Evolutionary conservation across 2,113 vertebrate species (phyloP).

Genomic region (Eublepharis macularius): DNA sequence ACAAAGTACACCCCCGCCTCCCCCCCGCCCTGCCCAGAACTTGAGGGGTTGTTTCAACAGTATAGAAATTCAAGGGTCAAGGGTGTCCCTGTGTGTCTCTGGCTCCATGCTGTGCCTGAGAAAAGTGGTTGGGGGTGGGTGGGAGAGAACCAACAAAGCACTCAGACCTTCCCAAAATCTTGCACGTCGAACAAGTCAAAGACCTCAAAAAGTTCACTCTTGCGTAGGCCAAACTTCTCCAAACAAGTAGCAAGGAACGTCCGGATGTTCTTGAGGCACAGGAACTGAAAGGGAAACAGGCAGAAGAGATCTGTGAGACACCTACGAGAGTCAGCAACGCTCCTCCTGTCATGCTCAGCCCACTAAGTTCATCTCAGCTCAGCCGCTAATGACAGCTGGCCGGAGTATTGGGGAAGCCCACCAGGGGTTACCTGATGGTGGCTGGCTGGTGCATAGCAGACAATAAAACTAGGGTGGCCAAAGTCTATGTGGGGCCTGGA

Average conservation of each 20-base stretch:
- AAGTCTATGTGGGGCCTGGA: too few species aligned
- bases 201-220: slow-evolving; percentile 90
- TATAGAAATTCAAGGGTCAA: neutral
- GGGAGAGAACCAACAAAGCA: neutral
- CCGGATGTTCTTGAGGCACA: slow-evolving; percentile 95
- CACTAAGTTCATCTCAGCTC: neutral
- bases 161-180: slow-evolving; percentile 90
- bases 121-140: neutral
- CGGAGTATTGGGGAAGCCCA: neutral
- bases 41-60: neutral
- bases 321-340: neutral
- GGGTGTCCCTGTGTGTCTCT: neutral
- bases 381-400: neutral
- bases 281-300: slow-evolving; percentile 76
- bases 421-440: too few species aligned
- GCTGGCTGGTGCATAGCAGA: too few species aligned
- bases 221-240: slow-evolving; percentile 85
- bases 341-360: neutral
- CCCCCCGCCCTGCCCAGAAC: too few species aligned
- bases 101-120: neutral
- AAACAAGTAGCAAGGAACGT: slow-evolving; percentile 85
- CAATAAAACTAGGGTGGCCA: too few species aligned
- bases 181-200: slow-evolving; percentile 95
- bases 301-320: neutral
- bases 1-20: neutral